phyloP scores from a whole-genome alignment of 2,797 vertebrate species.

The Acipenser oxyrinchus region DNA sequence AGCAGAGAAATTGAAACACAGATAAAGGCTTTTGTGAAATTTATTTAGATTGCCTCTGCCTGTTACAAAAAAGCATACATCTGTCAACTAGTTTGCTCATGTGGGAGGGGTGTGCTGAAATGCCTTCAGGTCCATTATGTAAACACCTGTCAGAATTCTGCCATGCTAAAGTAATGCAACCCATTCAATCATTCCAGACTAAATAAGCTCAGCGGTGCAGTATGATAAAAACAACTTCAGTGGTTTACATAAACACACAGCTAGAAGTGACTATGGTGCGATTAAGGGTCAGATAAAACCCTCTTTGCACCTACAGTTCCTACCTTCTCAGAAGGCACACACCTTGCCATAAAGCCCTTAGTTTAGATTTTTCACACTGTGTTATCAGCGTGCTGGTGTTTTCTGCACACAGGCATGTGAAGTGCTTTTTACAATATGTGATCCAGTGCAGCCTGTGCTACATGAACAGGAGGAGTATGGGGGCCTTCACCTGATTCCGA shows the following conservation, averaged over 20 bases:
- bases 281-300: constrained; percentile 7
- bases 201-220: not conserved
- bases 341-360: constrained; percentile 9
- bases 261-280: constrained; percentile 1
- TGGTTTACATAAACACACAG: constrained; percentile 8
- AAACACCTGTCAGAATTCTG: constrained; percentile 71
- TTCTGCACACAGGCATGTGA: constrained; percentile 12
- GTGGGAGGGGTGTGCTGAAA: constrained; percentile 62
- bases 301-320: not conserved
- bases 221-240: constrained; percentile 12
- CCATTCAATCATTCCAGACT: constrained; percentile 55
- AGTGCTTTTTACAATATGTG: constrained; percentile 12
- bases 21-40: constrained; percentile 35
- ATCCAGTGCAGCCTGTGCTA: not conserved
- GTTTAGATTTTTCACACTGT: not conserved
- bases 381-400: constrained; percentile 4
- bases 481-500: no score
- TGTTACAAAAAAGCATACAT: constrained; percentile 48
- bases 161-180: constrained; percentile 63
- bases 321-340: constrained; percentile 8
- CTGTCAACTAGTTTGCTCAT: constrained; percentile 56
- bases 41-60: constrained; percentile 37
- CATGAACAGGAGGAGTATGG: no score
- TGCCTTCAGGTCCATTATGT: constrained; percentile 53
- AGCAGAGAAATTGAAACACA: constrained; percentile 13